Conservation (phyloP, 2,797 vertebrate genomes). For the Pseudopleuronectes americanus region DNA sequence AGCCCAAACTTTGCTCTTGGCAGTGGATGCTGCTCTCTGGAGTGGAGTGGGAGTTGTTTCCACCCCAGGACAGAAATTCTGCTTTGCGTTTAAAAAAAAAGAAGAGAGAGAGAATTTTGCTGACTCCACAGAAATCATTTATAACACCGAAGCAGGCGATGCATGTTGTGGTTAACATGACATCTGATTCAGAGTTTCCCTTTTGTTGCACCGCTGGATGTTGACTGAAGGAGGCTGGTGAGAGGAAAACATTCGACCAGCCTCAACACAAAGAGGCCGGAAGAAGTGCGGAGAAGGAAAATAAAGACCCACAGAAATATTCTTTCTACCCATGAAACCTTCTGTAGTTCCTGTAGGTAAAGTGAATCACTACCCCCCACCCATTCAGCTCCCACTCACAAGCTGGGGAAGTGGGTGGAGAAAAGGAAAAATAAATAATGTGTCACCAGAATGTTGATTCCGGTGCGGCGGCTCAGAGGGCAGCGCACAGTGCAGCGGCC, state of each 20-base stretch:
- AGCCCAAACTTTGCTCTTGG: constrained; percentile 73
- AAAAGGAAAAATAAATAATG: constrained; percentile 50
- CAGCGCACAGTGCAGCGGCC: constrained; percentile 18
- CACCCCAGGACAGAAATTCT: constrained; percentile 73
- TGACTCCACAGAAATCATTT: constrained; percentile 89
- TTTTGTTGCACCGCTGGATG: constrained; percentile 54
- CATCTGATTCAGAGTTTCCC: constrained; percentile 78
- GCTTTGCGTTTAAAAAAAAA: constrained; percentile 59
- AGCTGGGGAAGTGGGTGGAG: constrained; percentile 47
- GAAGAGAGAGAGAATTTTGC: constrained; percentile 78
- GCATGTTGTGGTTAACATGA: constrained; percentile 78
- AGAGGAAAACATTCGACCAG: constrained; percentile 53
- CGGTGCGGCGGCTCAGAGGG: constrained; percentile 36
- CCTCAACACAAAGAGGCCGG: constrained; percentile 51
- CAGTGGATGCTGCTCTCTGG: constrained; percentile 73
- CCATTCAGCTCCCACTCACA: constrained; percentile 36
- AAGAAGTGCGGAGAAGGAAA: constrained; percentile 60
- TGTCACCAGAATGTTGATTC: constrained; percentile 40
- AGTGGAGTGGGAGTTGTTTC: constrained; percentile 79
- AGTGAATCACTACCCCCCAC: constrained; percentile 46
- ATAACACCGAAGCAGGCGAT: constrained; percentile 81
- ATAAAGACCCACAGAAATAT: constrained; percentile 62
- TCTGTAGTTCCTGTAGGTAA: constrained; percentile 52
- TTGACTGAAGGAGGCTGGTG: constrained; percentile 65
- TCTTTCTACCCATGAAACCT: constrained; percentile 18